Conservation (phyloP, 2,113 vertebrate species). For the Saimiri boliviensis region DNA sequence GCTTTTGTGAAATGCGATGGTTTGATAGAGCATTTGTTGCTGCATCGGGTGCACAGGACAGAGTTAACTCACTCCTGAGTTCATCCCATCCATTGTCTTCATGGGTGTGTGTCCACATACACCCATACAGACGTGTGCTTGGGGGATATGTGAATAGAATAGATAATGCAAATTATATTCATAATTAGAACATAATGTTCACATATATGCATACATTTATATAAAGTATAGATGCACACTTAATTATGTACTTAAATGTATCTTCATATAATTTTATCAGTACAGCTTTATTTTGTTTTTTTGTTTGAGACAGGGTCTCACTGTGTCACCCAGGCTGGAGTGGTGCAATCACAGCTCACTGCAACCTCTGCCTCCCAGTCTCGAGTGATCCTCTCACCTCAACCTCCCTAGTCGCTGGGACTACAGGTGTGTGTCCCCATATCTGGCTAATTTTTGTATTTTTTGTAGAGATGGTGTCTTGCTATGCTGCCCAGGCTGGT, state of each 20-base stretch:
- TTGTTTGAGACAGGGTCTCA: no score
- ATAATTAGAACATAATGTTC: not conserved
- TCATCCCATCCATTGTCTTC: not conserved
- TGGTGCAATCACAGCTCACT: not conserved
- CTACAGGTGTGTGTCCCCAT: not conserved
- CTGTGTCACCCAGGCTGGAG: not conserved
- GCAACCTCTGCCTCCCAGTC: not conserved
- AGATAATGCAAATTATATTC: not conserved
- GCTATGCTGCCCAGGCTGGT: not conserved
- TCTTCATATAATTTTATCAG: not conserved
- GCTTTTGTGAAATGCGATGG: not conserved
- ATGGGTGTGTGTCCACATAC: no score
- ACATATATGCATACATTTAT: not conserved
- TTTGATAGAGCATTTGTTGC: not conserved
- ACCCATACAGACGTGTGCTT: no score
- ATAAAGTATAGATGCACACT: not conserved
- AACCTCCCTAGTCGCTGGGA: not conserved
- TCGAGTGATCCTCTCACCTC: not conserved
- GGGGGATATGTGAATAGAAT: not conserved
- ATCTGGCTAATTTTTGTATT: not conserved
- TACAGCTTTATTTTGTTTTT: not conserved
- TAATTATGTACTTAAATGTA: not conserved
- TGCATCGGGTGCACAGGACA: rapidly evolving
- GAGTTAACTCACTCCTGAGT: not conserved
- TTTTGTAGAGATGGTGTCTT: not conserved